Conservation (phyloP, 92 coral and sea anemone species). For the Porites rus region DNA sequence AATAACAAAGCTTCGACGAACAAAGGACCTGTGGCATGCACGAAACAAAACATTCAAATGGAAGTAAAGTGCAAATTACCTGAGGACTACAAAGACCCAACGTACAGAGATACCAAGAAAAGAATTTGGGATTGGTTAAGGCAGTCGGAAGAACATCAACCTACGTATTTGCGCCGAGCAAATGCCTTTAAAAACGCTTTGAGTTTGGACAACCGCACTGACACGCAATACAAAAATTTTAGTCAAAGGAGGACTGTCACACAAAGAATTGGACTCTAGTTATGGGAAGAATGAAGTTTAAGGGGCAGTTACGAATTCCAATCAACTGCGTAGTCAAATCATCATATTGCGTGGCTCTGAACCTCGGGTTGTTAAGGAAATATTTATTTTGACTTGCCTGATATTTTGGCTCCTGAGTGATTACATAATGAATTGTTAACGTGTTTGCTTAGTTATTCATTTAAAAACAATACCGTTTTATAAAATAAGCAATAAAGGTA, state of each 20-base stretch:
- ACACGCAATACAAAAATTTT: neutral
- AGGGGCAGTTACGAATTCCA: too few species aligned
- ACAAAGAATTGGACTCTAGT: neutral
- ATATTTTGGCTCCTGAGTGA: too few species aligned
- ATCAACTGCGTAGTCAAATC: too few species aligned
- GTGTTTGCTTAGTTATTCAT: too few species aligned
- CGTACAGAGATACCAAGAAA: conserved; percentile 66
- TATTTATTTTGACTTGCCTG: too few species aligned
- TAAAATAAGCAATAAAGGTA: too few species aligned
- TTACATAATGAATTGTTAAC: too few species aligned
- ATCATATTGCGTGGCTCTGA: too few species aligned
- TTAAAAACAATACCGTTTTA: too few species aligned
- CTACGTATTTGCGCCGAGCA: conserved; percentile 66
- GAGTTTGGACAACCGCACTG: neutral
- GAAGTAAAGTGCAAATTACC: conserved; percentile 74
- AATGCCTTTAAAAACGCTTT: conserved; percentile 44
- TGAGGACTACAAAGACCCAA: conserved; percentile 75
- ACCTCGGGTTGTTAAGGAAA: too few species aligned
- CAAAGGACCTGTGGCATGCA: conserved; percentile 50
- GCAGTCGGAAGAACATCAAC: conserved; percentile 65
- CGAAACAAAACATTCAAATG: conserved; percentile 72
- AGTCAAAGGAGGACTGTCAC: conserved; percentile 8
- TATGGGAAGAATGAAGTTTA: too few species aligned
- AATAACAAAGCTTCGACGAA: conserved; percentile 6
- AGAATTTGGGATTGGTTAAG: conserved; percentile 80